Evolutionary conservation across 2,113 vertebrate species (phyloP).

Genomic region (Mus spicilegus): DNA sequence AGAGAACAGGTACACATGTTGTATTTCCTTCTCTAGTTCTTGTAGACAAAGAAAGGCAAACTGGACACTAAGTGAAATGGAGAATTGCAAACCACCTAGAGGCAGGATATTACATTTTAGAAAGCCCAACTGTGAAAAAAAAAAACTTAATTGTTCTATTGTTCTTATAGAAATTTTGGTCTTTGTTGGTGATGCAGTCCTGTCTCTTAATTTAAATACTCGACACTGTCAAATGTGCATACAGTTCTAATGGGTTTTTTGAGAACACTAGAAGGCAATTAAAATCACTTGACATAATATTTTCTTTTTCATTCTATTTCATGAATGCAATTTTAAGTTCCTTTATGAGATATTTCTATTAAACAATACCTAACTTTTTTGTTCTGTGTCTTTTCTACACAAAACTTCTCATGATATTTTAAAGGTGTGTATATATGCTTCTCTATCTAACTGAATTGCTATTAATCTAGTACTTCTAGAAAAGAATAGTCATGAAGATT

Average conservation of each 20-base stretch:
- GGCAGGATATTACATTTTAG: neutral
- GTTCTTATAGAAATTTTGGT: conserved; percentile 9
- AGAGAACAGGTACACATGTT: neutral
- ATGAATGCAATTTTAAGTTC: conserved; percentile 20
- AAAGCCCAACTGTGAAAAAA: neutral
- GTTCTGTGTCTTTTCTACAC: neutral
- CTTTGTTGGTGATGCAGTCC: neutral
- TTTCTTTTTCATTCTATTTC: conserved; percentile 44
- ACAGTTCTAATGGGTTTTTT: conserved; percentile 27
- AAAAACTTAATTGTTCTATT: neutral
- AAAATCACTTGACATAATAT: conserved; percentile 55
- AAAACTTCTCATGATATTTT: neutral
- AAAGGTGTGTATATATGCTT: neutral
- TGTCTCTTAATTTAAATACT: conserved; percentile 65
- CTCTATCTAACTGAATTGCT: conserved; percentile 3
- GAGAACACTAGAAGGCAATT: conserved; percentile 35
- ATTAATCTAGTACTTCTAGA: neutral
- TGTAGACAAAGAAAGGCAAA: neutral
- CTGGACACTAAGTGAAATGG: neutral
- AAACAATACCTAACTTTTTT: conserved; percentile 16
- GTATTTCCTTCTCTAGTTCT: neutral
- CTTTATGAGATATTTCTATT: conserved; percentile 21
- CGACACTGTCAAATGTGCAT: conserved; percentile 20
- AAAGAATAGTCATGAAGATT: conserved; percentile 3
- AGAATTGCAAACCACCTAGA: neutral